A percentile compares a stretch with the other conserved stretches of the same genome.
Conservation (phyloP, 2,113 vertebrate species). For the Tragelaphus imberbis region DNA sequence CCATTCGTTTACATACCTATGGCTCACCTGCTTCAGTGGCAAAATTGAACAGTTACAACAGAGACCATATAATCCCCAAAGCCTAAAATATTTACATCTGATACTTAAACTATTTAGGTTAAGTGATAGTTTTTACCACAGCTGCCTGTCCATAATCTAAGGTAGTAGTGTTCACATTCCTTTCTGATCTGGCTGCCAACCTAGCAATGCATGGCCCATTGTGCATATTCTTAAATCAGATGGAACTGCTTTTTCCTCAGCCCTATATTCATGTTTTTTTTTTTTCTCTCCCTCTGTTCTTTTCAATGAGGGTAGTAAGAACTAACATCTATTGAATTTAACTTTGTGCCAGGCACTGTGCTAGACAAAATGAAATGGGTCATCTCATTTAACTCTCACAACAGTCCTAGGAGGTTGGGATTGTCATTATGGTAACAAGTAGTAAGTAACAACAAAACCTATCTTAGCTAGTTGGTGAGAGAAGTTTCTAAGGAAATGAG, state of each 20-base stretch:
- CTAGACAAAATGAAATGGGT: not conserved
- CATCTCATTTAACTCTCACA: not conserved
- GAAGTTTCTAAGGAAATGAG: not conserved
- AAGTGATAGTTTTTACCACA: not conserved
- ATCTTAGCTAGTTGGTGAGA: not conserved
- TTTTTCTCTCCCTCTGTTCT: not conserved
- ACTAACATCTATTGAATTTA: not conserved
- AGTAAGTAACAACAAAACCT: not conserved
- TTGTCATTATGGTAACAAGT: not conserved
- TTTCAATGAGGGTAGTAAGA: not conserved
- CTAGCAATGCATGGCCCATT: not conserved
- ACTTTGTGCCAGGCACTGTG: not conserved
- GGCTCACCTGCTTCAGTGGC: not conserved
- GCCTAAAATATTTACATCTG: not conserved
- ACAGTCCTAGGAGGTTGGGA: not conserved
- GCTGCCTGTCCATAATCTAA: not conserved
- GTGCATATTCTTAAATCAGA: not conserved
- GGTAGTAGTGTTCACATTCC: not conserved
- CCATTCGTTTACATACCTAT: not conserved
- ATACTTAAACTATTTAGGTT: not conserved
- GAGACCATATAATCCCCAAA: not conserved
- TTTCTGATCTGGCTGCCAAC: not conserved
- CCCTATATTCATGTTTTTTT: not conserved
- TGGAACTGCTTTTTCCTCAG: not conserved
- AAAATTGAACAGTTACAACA: not conserved